phyloP scores from a whole-genome alignment of 2,113 vertebrate genomes.

The Pogona vitticeps region DNA sequence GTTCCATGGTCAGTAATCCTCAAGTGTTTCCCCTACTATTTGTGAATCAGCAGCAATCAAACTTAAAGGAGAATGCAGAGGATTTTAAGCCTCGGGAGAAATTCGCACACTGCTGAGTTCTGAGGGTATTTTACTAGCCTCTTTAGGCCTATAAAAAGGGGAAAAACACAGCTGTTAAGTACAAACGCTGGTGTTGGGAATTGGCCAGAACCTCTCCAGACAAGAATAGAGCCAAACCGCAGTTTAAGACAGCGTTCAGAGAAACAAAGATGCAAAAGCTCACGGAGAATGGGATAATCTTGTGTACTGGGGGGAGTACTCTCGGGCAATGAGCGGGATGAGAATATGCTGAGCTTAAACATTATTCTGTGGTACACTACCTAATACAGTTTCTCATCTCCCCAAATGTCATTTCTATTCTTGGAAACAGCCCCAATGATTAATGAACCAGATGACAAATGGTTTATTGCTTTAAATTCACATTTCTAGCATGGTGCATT shows the following conservation, averaged over 20 bases:
- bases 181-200: fast-evolving
- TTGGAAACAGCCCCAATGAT: conserved; percentile 31
- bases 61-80: neutral
- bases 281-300: neutral
- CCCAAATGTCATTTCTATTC: conserved; percentile 53
- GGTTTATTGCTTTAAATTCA: conserved; percentile 57
- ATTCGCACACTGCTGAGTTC: neutral
- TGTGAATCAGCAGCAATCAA: neutral
- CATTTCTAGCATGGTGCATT: conserved; percentile 54
- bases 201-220: neutral
- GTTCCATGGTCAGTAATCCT: neutral
- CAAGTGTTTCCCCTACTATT: neutral
- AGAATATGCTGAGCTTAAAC: neutral
- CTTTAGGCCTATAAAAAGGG: neutral
- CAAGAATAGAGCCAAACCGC: neutral
- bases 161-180: neutral
- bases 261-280: neutral
- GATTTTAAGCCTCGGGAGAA: neutral
- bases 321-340: neutral
- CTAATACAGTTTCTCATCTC: conserved; percentile 10
- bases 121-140: neutral
- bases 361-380: conserved; percentile 9
- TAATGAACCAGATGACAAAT: conserved; percentile 56
- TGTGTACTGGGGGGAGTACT: conserved; percentile 12
- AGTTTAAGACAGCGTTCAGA: neutral